Conservation (phyloP, 1,140 invertebrate genomes). For the Chlorops oryzae region DNA sequence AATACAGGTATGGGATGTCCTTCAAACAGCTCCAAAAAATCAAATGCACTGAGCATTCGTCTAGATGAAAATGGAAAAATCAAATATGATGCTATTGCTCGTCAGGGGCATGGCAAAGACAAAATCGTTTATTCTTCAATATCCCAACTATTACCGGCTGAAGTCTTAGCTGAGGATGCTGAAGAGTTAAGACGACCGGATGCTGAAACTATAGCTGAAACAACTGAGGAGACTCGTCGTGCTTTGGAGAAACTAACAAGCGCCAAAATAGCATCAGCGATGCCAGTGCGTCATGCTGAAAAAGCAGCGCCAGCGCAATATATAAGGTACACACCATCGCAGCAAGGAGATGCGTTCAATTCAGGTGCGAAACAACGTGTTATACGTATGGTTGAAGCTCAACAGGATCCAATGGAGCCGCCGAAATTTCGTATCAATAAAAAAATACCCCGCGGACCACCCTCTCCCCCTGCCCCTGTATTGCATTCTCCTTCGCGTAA, state of each 20-base stretch:
- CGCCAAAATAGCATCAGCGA: slow-evolving; percentile 85
- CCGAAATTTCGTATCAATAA: slow-evolving; percentile 95
- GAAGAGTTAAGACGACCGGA: slow-evolving; percentile 77
- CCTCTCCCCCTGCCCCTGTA: slow-evolving; percentile 86
- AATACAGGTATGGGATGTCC: slow-evolving; percentile 67
- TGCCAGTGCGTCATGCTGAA: slow-evolving; percentile 88
- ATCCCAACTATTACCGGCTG: slow-evolving; percentile 87
- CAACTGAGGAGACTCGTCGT: slow-evolving; percentile 76
- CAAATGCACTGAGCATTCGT: slow-evolving; percentile 90
- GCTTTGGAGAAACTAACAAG: slow-evolving; percentile 83
- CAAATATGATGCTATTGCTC: slow-evolving; percentile 93
- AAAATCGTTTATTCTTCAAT: slow-evolving; percentile 97
- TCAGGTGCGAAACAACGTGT: slow-evolving; percentile 97
- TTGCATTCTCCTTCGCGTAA: slow-evolving; percentile 96
- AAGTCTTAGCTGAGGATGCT: slow-evolving; percentile 87
- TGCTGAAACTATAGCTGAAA: slow-evolving; percentile 78
- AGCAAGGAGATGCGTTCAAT: slow-evolving; percentile 92
- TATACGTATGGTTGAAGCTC: slow-evolving; percentile 92
- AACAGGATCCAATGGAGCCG: slow-evolving; percentile 97
- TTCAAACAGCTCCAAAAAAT: slow-evolving; percentile 57
- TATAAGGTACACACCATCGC: slow-evolving; percentile 95
- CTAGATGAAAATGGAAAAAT: slow-evolving; percentile 90
- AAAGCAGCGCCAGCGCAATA: slow-evolving; percentile 89
- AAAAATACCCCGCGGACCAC: slow-evolving; percentile 94
- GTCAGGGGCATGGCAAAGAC: slow-evolving; percentile 92